phyloP scores from a whole-genome alignment of 2,797 vertebrate genomes.

The Hafferia zeledoni region DNA sequence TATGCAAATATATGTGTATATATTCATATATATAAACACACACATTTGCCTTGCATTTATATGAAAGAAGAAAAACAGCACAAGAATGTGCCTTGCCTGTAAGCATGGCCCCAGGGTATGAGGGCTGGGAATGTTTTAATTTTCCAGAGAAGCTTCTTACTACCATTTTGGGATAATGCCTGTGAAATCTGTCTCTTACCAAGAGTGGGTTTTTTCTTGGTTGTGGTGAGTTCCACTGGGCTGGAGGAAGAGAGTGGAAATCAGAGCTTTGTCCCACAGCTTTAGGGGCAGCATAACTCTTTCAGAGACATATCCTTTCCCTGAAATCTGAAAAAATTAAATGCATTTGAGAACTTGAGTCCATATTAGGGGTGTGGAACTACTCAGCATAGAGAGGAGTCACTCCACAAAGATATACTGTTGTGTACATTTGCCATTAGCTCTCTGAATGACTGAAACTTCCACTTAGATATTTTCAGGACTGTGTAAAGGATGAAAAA shows the following conservation, averaged over 20 bases:
- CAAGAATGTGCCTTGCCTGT: neutral
- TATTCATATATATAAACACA: neutral
- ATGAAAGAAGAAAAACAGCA: neutral
- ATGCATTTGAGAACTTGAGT: neutral
- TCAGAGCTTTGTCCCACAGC: neutral
- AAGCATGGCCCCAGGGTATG: neutral
- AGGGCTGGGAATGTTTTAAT: neutral
- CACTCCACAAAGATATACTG: neutral
- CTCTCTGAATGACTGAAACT: neutral
- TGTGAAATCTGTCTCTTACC: neutral
- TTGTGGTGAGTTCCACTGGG: neutral
- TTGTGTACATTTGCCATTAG: neutral
- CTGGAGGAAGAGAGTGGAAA: rapidly evolving
- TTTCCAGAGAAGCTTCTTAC: neutral
- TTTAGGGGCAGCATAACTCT: neutral
- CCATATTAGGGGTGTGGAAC: neutral
- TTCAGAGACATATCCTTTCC: neutral
- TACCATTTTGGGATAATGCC: neutral
- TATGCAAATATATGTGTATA: neutral
- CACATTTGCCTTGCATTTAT: neutral
- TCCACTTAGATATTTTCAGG: neutral
- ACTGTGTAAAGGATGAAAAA: neutral
- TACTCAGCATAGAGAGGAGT: rapidly evolving
- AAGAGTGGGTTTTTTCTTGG: neutral
- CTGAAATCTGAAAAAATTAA: neutral